phyloP scores from a whole-genome alignment of 1,140 invertebrate genomes.

The Xylocopa sonorina region DNA sequence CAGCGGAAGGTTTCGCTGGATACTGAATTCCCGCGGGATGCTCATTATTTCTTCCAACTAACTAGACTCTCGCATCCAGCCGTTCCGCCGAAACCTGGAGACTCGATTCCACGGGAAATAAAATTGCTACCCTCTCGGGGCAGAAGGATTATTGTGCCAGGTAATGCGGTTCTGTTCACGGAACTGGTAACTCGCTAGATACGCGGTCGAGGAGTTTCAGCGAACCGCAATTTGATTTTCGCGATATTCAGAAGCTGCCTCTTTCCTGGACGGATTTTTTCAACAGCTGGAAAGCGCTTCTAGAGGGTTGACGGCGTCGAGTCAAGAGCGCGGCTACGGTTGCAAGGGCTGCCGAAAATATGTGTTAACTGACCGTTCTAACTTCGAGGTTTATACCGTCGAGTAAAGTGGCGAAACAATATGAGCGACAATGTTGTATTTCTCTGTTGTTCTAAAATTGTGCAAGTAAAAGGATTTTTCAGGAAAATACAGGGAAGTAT shows the following conservation, averaged over 20 bases:
- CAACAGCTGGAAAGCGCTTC: too few species aligned
- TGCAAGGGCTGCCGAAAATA: too few species aligned
- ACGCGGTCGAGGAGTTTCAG: background rate
- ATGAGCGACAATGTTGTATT: background rate
- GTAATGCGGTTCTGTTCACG: background rate
- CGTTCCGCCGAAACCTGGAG: background rate
- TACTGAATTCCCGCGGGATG: background rate
- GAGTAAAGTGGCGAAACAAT: too few species aligned
- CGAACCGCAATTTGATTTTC: background rate
- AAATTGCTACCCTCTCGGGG: constrained; percentile 2
- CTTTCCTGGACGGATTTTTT: too few species aligned
- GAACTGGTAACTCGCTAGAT: background rate
- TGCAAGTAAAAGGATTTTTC: background rate
- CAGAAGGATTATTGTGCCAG: background rate
- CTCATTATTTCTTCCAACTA: constrained; percentile 7
- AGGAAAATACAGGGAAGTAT: background rate
- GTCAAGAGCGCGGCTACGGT: too few species aligned
- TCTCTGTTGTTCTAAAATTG: background rate
- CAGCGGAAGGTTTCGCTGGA: background rate
- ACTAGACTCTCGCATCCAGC: background rate
- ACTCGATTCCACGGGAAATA: background rate
- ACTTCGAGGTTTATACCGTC: too few species aligned
- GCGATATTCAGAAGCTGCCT: too few species aligned
- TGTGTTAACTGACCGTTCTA: too few species aligned
- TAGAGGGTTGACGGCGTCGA: too few species aligned